Evolutionary conservation across 1,140 invertebrate genomes (phyloP).

Genomic region (Dermatophagoides farinae): DNA sequence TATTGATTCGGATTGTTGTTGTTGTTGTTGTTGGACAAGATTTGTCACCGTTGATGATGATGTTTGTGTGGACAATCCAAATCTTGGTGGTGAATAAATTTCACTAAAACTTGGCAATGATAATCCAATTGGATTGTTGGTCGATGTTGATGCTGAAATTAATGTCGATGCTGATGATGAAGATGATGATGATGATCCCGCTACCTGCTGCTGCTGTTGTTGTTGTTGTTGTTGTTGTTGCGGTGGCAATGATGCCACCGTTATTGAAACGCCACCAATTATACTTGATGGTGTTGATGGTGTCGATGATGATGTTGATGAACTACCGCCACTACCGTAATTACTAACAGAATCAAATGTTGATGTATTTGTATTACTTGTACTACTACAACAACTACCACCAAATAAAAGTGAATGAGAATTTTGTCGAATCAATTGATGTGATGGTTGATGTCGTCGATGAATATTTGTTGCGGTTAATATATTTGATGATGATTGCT

Average conservation of each 20-base stretch:
- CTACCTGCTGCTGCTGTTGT: background rate
- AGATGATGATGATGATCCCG: background rate
- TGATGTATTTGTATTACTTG: background rate
- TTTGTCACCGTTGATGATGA: background rate
- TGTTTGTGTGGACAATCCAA: background rate
- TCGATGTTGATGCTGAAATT: background rate
- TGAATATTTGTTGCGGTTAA: no score
- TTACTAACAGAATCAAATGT: background rate
- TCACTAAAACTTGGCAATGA: constrained; percentile 61
- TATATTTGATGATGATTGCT: no score
- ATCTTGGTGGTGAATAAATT: constrained; percentile 43
- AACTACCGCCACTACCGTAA: background rate
- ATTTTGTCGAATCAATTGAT: no score
- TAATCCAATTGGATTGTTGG: constrained; percentile 29
- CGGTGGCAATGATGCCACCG: background rate
- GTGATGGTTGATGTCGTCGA: no score
- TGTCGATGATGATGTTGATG: background rate
- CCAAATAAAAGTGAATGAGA: no score
- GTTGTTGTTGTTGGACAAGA: background rate
- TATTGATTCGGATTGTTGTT: background rate
- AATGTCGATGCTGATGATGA: background rate
- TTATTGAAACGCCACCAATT: background rate
- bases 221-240: background rate
- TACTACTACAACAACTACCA: no score
- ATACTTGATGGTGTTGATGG: background rate